Percentiles rank a stretch among this genome's conserved stretches.
Evolutionary conservation across 2,113 vertebrate species (phyloP).

Genomic region (Cricetomys ansorgei): DNA sequence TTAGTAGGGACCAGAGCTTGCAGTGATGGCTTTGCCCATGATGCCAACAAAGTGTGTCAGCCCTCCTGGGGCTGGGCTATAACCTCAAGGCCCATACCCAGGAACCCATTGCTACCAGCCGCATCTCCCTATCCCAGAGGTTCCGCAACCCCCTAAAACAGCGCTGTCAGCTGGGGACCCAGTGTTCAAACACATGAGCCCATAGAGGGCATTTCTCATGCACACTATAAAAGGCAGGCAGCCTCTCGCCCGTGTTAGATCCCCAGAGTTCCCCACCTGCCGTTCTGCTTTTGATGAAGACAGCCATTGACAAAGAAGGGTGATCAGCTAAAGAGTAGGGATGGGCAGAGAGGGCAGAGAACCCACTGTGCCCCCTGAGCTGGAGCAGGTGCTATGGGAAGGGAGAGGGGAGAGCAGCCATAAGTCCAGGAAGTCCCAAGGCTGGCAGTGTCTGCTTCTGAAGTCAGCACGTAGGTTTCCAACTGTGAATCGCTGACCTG

Average conservation of each 20-base stretch:
- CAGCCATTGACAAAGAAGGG: background rate
- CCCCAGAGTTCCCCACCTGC: background rate
- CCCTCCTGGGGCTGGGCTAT: background rate
- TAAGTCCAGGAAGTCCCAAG: background rate
- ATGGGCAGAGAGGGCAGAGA: background rate
- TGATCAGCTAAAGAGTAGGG: too few species aligned
- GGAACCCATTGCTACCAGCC: background rate
- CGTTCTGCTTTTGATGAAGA: background rate
- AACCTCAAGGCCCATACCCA: background rate
- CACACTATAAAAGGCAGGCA: background rate
- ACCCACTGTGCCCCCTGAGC: background rate
- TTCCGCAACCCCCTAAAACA: background rate
- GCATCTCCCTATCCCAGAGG: too few species aligned
- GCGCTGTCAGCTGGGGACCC: background rate
- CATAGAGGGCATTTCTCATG: background rate
- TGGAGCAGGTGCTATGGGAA: background rate
- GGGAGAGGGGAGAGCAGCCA: background rate
- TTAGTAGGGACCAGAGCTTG: background rate
- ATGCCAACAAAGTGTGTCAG: background rate
- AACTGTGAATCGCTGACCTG: background rate
- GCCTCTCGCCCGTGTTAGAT: background rate
- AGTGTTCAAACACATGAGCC: background rate
- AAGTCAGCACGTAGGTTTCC: rapidly evolving
- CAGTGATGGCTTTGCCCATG: background rate
- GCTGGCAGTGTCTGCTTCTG: rapidly evolving